phyloP scores from a whole-genome alignment of 1,140 invertebrate genomes.

The Panagrolaimus sp. region DNA sequence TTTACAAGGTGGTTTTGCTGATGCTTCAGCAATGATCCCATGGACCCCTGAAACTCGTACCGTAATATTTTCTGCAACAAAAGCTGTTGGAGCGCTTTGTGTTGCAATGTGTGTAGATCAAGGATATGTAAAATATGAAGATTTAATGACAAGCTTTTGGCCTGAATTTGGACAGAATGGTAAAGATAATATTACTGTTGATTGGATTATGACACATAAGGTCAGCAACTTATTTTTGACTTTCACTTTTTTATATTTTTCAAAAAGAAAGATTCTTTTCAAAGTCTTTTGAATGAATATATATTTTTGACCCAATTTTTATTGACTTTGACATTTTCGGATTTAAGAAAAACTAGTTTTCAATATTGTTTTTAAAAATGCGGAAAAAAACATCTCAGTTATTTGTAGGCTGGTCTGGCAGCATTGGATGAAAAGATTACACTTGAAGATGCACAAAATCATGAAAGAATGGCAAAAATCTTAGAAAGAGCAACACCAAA shows the following conservation, averaged over 20 bases:
- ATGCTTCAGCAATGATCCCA: conserved; percentile 34
- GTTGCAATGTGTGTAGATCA: conserved; percentile 59
- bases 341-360: no score
- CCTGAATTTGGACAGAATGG: conserved; percentile 61
- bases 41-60: conserved; percentile 49
- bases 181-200: conserved; percentile 60
- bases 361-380: no score
- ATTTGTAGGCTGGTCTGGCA: conserved; percentile 28
- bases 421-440: conserved; percentile 21
- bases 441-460: conserved; percentile 25
- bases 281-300: conserved; percentile 5
- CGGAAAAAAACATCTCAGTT: no score
- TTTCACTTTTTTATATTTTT: no score
- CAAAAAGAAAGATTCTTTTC: neutral
- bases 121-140: conserved; percentile 58
- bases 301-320: conserved; percentile 14
- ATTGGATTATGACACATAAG: conserved; percentile 59
- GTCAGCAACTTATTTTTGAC: no score
- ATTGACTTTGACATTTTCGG: conserved; percentile 5
- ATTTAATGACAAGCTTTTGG: conserved; percentile 59
- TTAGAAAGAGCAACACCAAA: conserved; percentile 48
- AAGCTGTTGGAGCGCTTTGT: conserved; percentile 55
- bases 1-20: conserved; percentile 49
- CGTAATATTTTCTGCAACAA: conserved; percentile 51
- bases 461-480: conserved; percentile 33